Percentiles rank a stretch among this genome's conserved stretches.
These are phyloP conservation scores for Limenitis camilla DNA, from an alignment of 2,888 invertebrate species.

Conservation along the genomic window DNA sequence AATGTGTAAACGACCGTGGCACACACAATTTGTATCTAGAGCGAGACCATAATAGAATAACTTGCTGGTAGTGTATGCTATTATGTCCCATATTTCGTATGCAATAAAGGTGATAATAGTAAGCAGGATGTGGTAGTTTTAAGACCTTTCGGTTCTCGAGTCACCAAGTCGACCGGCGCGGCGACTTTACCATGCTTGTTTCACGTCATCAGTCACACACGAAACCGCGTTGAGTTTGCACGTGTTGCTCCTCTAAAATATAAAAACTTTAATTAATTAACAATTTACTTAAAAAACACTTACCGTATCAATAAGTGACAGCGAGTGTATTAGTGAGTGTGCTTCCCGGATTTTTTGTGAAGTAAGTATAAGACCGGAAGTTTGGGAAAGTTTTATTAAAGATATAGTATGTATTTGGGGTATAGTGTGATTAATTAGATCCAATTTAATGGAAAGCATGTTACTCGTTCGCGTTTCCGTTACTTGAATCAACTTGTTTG, in stretches of 20 bases:
- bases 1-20: slow-evolving; percentile 62
- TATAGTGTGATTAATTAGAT: slow-evolving; percentile 23
- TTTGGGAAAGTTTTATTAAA: slow-evolving; percentile 22
- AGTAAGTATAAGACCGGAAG: slow-evolving; percentile 11
- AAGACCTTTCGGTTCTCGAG: slow-evolving; percentile 31
- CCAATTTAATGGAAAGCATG: slow-evolving; percentile 43
- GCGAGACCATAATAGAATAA: slow-evolving; percentile 34
- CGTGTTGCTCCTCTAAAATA: slow-evolving; percentile 22
- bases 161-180: slow-evolving; percentile 37
- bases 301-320: slow-evolving; percentile 10
- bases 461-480: slow-evolving; percentile 49
- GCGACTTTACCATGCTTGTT: slow-evolving; percentile 31
- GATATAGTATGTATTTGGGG: slow-evolving; percentile 10
- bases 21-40: slow-evolving; percentile 54
- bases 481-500: slow-evolving; percentile 57
- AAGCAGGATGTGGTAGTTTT: slow-evolving; percentile 22
- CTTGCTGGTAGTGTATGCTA: slow-evolving; percentile 12
- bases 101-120: slow-evolving; percentile 14
- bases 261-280: slow-evolving; percentile 19
- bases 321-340: slow-evolving; percentile 12
- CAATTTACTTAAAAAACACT: slow-evolving; percentile 17
- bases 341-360: slow-evolving; percentile 8
- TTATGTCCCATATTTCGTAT: slow-evolving; percentile 14
- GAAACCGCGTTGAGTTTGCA: slow-evolving; percentile 32
- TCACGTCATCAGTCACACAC: slow-evolving; percentile 51